Evolutionary conservation across 2,113 vertebrate genomes (phyloP), one percentile per base, ranked within the genome.

Genomic region (Pygoscelis antarcticus): DNA sequence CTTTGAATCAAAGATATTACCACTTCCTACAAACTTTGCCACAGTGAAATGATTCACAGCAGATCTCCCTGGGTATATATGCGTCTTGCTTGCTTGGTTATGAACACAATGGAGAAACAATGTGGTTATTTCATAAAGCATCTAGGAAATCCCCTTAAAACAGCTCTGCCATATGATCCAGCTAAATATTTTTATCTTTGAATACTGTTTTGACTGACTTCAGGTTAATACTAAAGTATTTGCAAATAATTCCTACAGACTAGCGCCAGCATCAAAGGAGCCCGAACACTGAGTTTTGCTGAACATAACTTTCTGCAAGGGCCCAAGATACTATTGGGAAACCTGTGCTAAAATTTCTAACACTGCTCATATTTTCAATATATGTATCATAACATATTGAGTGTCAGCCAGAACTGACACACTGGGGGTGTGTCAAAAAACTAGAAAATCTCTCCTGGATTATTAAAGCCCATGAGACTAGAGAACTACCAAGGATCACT

Each of bases 371-470:
- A 84, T 70, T 58, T 75, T 72, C 25, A 74, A 85, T 91, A 81
- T 78, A 95, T 89, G 89, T 91, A 85, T 72, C 29, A 30, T 47
- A 79, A 95, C 88, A 96, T 66, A 89, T 13, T 93, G 92, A 93
- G 78, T 95, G 97, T 97, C 89, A 96, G 52, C 79, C 87, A 91
- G 83, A 97, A 96, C 17, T 61, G 27, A 84, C 93, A 96, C 94
- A 97, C 85, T 13, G 40, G 40, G 40, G 44, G 12, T 14, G 42
- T 42, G 42, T 42, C 10, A 93, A 96, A 92, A 96, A 80, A 32
- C 85, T 20, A 75, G 61, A 54, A 36, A 30, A 92, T 89, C 72
- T 83, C 34, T 61, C 69, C 54, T 44, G 42, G 62, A 89, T 82
- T 96, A 89, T 76, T 88, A 87, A 90, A 95, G 61, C 81, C 60